phyloP scores from a whole-genome alignment of 2,113 vertebrate species.

The Desmodus rotundus region DNA sequence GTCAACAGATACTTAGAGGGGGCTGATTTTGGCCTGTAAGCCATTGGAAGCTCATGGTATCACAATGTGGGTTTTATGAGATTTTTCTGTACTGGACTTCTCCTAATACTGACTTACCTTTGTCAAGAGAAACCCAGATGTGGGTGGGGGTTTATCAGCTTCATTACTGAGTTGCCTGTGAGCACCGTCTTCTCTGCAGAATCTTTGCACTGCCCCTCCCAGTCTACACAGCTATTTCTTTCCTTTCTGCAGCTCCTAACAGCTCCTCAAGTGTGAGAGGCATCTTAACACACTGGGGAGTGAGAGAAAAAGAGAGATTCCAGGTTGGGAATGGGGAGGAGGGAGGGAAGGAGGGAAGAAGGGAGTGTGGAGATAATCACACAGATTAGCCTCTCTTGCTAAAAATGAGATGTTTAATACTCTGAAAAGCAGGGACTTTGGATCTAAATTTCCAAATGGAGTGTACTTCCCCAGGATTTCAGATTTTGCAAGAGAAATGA shows the following conservation, averaged over 20 bases:
- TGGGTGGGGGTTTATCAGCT: background rate
- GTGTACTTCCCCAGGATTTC: background rate
- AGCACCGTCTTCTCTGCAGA: background rate
- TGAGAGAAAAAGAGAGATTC: constrained; percentile 46
- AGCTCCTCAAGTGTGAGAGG: constrained; percentile 58
- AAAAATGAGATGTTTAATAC: constrained; percentile 55
- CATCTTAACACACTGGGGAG: constrained; percentile 54
- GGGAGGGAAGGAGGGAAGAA: background rate
- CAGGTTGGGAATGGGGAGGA: constrained; percentile 12
- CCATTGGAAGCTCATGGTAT: background rate
- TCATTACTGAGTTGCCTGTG: constrained; percentile 6
- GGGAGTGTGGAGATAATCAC: background rate
- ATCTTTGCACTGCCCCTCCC: background rate
- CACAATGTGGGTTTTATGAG: background rate
- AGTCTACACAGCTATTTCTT: constrained; percentile 32
- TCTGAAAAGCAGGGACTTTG: constrained; percentile 49
- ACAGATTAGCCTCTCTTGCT: constrained; percentile 47
- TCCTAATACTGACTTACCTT: background rate
- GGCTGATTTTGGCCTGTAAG: background rate
- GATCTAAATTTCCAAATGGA: constrained; percentile 45
- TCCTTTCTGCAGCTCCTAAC: background rate
- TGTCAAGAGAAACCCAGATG: background rate
- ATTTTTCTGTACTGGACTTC: background rate
- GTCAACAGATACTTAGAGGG: background rate
- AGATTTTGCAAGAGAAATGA: constrained; percentile 31